These are phyloP conservation scores for Acrobasis consociella DNA, from an alignment of 2,888 invertebrate genomes.

Conservation along the genomic window DNA sequence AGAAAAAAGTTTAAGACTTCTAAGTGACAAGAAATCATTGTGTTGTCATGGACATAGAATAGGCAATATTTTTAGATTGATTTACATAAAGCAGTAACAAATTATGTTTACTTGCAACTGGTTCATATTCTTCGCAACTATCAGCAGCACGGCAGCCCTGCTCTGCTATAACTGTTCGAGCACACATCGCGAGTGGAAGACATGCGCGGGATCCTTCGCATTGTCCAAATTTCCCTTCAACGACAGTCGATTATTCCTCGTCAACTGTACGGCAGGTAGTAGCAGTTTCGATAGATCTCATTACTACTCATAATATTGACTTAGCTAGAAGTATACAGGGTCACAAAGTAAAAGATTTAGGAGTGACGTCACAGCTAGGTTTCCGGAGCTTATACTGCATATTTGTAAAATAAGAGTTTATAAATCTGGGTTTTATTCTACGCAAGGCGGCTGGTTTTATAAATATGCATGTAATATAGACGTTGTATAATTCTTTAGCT, in stretches of 20 bases:
- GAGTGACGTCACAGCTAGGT: too few species aligned
- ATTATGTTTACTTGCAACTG: slow-evolving; percentile 34
- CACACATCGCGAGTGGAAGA: slow-evolving; percentile 48
- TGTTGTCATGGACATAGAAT: too few species aligned
- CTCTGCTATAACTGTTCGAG: slow-evolving; percentile 69
- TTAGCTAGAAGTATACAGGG: background rate
- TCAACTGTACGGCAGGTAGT: slow-evolving; percentile 66
- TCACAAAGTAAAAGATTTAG: too few species aligned
- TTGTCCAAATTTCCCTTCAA: slow-evolving; percentile 47
- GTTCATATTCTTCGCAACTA: slow-evolving; percentile 29
- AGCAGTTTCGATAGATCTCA: background rate
- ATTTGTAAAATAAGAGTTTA: too few species aligned
- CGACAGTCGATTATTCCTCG: slow-evolving; percentile 46
- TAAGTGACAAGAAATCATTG: too few species aligned
- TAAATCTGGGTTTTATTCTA: too few species aligned
- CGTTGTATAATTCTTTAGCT: too few species aligned
- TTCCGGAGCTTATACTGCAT: too few species aligned
- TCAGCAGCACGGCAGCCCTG: slow-evolving; percentile 38
- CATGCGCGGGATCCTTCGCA: slow-evolving; percentile 60
- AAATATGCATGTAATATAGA: too few species aligned
- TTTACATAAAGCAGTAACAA: background rate
- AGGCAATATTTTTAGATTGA: slow-evolving; percentile 8
- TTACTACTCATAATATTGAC: background rate
- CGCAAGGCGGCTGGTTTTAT: too few species aligned
- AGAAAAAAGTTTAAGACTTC: too few species aligned